Evolutionary conservation across 2,113 vertebrate species (phyloP).

Genomic region (Dunckerocampus dactyliophorus): DNA sequence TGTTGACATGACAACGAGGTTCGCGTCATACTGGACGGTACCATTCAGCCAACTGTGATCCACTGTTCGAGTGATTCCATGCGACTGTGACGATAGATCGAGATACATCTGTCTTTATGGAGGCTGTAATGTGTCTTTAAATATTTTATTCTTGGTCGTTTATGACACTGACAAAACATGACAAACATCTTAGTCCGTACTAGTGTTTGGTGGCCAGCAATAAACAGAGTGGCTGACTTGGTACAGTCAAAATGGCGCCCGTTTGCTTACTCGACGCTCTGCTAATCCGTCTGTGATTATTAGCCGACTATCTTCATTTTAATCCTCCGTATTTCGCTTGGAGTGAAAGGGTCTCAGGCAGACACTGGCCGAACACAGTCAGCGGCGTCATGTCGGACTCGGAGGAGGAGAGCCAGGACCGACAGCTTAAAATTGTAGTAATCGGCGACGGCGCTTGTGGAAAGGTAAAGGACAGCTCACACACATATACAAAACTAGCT

Average conservation of each 20-base stretch:
- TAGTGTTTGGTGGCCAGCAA: constrained; percentile 4
- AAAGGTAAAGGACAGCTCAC: constrained; percentile 81
- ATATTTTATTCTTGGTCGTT: not conserved
- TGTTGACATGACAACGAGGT: constrained; percentile 64
- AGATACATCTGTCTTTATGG: not conserved
- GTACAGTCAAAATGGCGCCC: constrained; percentile 77
- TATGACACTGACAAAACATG: too few relatives aligned
- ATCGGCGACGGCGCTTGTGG: constrained; percentile 94
- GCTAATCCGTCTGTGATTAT: constrained; percentile 61
- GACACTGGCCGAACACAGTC: not conserved
- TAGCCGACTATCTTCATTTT: not conserved
- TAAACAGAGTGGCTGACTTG: constrained; percentile 21
- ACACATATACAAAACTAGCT: not conserved
- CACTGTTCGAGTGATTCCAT: constrained; percentile 9
- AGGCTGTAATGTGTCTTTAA: not conserved
- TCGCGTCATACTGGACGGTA: constrained; percentile 66
- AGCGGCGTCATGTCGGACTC: constrained; percentile 89
- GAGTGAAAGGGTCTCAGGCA: not conserved
- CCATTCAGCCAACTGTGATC: constrained; percentile 26
- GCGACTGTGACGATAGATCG: not conserved
- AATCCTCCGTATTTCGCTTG: not conserved
- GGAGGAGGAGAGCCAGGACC: constrained; percentile 90
- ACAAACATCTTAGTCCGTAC: not conserved
- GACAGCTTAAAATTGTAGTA: constrained; percentile 91
- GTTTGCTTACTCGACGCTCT: constrained; percentile 39